Evolutionary conservation across 30 jellyfish, hydroid and myxozoan species (phyloP), one percentile per base, ranked within the genome.

Genomic region (Cassiopea andromeda): DNA sequence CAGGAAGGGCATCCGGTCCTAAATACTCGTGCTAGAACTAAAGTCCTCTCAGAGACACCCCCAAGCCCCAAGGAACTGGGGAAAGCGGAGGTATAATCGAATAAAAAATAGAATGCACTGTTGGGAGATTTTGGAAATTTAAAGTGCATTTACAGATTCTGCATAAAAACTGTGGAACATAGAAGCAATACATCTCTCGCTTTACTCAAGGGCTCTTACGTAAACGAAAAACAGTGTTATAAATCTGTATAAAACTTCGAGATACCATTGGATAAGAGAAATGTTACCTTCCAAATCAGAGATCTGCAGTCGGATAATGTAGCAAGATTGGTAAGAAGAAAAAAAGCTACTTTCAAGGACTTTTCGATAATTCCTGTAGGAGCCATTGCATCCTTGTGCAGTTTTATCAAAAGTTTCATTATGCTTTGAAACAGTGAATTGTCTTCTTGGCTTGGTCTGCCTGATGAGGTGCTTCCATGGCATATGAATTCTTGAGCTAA

Each of bases 291-390:
- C 93, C 93, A 86, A 6, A 86, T 80, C 19, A 86, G 67, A 16
- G 84, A 68, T 43, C 93, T 73, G 58, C 84, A 75, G 15, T 77
- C 84, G 8, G 88, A 38, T 12, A 78, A 48, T 16, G 57, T 84
- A 38, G 87, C 87, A 3, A 86, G 73, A 48, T 86, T 86, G 19
- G 93, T 46, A 18, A 86, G 78, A 19, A 86, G 73, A 1, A 19
- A 71, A 38, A 86, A 86, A 15, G 83, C 44, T 15, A 75, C 12
- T 76, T 73, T 68, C n/a, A 78, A 48, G 1, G 93, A 77, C 13
- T 75, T 46, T 47, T 76, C 93, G 14, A 86, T 86, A 14, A 75
- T 86, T 0, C 93, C 93, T 59, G 88, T 86, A 19, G 93, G 93
- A 4, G 93, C 88, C 93, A 86, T 86, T 46, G 83, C 44, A 44